phyloP scores from a whole-genome alignment of 2,797 vertebrate species.

The Hydrolagus colliei region DNA sequence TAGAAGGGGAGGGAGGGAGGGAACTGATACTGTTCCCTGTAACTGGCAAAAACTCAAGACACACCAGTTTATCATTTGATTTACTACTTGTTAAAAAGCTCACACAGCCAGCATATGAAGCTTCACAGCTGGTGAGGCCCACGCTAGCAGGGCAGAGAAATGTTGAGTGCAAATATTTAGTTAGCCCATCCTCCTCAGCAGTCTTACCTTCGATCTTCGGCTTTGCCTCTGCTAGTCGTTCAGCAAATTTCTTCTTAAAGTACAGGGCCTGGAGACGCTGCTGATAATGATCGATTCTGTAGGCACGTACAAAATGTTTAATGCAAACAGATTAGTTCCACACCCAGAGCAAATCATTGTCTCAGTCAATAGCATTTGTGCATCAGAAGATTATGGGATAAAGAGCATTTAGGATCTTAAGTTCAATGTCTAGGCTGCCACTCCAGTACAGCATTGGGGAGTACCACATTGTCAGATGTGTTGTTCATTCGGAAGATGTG shows the following conservation, averaged over 20 bases:
- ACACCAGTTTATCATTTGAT: neutral
- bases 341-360: too few species aligned
- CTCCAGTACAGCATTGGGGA: too few species aligned
- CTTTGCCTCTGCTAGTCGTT: conserved; percentile 84
- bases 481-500: too few species aligned
- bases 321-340: too few species aligned
- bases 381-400: too few species aligned
- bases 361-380: too few species aligned
- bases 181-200: neutral
- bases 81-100: neutral
- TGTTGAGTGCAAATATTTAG: neutral
- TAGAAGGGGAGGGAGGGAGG: too few species aligned
- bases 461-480: too few species aligned
- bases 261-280: conserved; percentile 88
- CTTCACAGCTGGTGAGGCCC: neutral
- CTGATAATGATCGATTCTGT: conserved; percentile 92
- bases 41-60: neutral
- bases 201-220: conserved; percentile 86
- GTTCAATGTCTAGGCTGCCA: too few species aligned
- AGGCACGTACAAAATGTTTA: neutral
- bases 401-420: too few species aligned
- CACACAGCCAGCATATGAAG: neutral
- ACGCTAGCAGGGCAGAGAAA: neutral
- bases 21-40: neutral
- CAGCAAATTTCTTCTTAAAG: conserved; percentile 96